Percentiles rank a stretch among this genome's conserved stretches.
Evolutionary conservation across 2,888 invertebrate species (phyloP).

Genomic region (Esperia sulphurella): DNA sequence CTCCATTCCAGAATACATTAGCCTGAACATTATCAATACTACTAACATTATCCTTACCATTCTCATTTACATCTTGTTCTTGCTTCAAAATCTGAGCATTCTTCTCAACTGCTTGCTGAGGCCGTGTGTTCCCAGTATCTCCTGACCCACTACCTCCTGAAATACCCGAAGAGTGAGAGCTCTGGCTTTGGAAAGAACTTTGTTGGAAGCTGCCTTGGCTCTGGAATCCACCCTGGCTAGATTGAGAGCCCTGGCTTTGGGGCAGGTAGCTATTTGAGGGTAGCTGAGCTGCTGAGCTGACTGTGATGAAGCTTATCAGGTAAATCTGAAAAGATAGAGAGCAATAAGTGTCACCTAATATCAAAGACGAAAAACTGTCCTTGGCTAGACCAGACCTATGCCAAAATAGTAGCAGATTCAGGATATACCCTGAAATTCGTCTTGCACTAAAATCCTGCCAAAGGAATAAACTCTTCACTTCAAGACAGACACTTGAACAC

Average conservation of each 20-base stretch:
- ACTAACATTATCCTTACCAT: too few species aligned
- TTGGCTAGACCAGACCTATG: too few species aligned
- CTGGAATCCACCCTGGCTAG: background rate
- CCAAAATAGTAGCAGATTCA: too few species aligned
- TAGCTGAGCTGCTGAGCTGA: conserved; percentile 43
- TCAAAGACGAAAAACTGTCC: too few species aligned
- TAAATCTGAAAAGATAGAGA: conserved; percentile 38
- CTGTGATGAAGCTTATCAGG: conserved; percentile 34
- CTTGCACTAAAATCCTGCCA: too few species aligned
- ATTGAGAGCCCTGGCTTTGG: conserved; percentile 23
- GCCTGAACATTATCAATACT: too few species aligned
- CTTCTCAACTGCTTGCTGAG: conserved; percentile 52
- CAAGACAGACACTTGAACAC: too few species aligned
- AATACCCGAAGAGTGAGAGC: conserved; percentile 9
- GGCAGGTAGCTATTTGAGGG: conserved; percentile 49
- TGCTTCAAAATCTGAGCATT: conserved; percentile 51
- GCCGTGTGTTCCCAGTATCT: conserved; percentile 35
- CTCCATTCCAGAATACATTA: too few species aligned
- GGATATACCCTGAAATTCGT: background rate
- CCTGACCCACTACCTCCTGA: conserved; percentile 15
- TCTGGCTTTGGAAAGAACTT: conserved; percentile 12
- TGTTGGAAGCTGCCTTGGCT: conserved; percentile 8
- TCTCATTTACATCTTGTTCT: conserved; percentile 47
- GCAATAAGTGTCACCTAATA: too few species aligned
- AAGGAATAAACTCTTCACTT: too few species aligned